Percentiles rank a stretch among this genome's conserved stretches.
These are phyloP conservation scores for Asbolus verrucosus DNA, from an alignment of 1,140 invertebrate species.

Conservation along the genomic window DNA sequence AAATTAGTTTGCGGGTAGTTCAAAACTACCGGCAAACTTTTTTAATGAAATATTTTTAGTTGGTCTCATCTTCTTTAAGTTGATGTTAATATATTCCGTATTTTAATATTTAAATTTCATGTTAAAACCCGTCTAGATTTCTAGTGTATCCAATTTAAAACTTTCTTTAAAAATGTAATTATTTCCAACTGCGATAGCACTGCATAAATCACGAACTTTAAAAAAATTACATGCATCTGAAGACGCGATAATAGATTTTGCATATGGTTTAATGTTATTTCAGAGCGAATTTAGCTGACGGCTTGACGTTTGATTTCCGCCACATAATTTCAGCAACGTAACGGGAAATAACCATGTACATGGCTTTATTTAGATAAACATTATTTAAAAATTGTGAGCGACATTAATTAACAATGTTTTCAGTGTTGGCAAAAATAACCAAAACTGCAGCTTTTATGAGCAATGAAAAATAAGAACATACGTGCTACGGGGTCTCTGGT, in stretches of 20 bases:
- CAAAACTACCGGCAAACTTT: slow-evolving; percentile 24
- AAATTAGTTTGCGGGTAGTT: slow-evolving; percentile 29
- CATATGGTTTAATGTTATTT: slow-evolving; percentile 1
- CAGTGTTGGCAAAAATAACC: too few relatives aligned
- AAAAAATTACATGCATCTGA: not conserved
- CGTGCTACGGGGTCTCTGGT: too few relatives aligned
- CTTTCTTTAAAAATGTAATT: too few relatives aligned
- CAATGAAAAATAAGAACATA: too few relatives aligned
- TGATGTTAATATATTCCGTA: slow-evolving; percentile 13
- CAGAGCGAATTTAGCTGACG: not conserved
- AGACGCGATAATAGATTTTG: not conserved
- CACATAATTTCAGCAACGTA: not conserved
- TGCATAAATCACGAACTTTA: too few relatives aligned
- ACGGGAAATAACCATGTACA: not conserved
- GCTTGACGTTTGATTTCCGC: slow-evolving; percentile 4
- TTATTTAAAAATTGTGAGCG: too few relatives aligned
- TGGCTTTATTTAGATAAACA: not conserved
- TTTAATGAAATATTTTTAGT: slow-evolving; percentile 37
- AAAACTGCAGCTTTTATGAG: too few relatives aligned
- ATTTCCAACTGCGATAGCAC: too few relatives aligned
- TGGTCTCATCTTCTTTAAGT: too few relatives aligned
- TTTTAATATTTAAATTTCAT: slow-evolving; percentile 25
- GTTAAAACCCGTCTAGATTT: not conserved
- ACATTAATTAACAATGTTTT: not conserved
- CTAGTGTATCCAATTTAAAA: not conserved